Percentiles rank a stretch among this genome's conserved stretches.
Conservation (phyloP, 2,113 vertebrate genomes). For the Elaphurus davidianus region DNA sequence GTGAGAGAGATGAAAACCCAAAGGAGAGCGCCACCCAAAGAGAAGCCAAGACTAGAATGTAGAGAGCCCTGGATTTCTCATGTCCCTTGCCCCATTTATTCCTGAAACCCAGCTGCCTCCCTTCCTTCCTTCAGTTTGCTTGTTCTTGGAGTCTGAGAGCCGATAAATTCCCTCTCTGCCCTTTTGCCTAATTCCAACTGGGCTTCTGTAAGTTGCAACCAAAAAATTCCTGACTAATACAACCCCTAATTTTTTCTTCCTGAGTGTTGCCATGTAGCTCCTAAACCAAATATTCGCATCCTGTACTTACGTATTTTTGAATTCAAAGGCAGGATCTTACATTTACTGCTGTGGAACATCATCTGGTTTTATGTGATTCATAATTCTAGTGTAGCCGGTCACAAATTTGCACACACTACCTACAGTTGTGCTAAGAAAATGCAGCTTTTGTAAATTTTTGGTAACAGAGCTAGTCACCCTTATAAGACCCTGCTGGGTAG, state of each 20-base stretch:
- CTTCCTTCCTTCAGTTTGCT: not conserved
- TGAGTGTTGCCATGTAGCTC: not conserved
- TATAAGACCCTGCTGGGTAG: not conserved
- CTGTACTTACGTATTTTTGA: slow-evolving; percentile 9
- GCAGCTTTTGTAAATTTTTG: slow-evolving; percentile 28
- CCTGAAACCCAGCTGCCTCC: not conserved
- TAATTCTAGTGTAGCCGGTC: not conserved
- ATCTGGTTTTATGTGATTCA: slow-evolving; percentile 34
- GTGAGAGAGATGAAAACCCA: not conserved
- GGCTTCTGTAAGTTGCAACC: slow-evolving; percentile 59
- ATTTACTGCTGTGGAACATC: not conserved
- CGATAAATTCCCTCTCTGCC: slow-evolving; percentile 51
- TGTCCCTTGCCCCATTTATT: not conserved
- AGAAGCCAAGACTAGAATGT: not conserved
- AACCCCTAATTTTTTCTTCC: slow-evolving; percentile 59
- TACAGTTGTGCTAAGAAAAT: slow-evolving; percentile 24
- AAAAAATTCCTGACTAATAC: slow-evolving; percentile 54
- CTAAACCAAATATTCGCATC: slow-evolving; percentile 38
- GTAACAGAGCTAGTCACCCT: slow-evolving; percentile 7
- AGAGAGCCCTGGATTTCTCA: not conserved
- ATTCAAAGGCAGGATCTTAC: not conserved
- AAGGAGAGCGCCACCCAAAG: not conserved
- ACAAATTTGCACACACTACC: not conserved
- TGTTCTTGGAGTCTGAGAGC: slow-evolving; percentile 54
- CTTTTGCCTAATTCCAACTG: slow-evolving; percentile 58